Base-by-base conservation (phyloP, 2,797 vertebrate species). In the Varecia variegata region DNA sequence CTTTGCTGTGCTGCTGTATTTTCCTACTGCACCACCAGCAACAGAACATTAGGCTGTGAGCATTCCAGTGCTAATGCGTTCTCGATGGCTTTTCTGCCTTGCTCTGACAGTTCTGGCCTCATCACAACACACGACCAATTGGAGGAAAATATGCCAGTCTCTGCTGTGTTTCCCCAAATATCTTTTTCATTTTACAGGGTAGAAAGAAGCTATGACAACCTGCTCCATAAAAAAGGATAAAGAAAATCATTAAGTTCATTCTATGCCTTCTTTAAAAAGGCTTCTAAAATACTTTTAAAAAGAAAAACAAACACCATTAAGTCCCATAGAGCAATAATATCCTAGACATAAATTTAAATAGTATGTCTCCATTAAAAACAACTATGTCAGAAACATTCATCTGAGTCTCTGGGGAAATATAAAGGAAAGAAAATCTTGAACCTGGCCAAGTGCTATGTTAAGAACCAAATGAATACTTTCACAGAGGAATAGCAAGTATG, bases 161-260 rank as follows among this genome's bases (percentile, higher is more conserved):
- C 3, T 38, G 9, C 56, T 82, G 17, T 43, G 35, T 58, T 96
- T 93, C 32, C 58, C 15, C 76, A 94, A 80, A 90, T 43, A 74
- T 47, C 45, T 50, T 43, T 84, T 60, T 84, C 38, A 84, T 92
- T 94, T 95, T 89, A 7, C 43, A 76, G 25, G 35, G 40, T 62
- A 43, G 58, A 85, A 90, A 77, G 79, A 87, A 79, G 4, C 87
- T 73, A 9, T 91, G 52, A 50, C 79, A 76, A 83, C 18, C 27
- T 38, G 17, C 38, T 65, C 58, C 90, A 52, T 40, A 32, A 40
- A 95, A 81, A 79, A 68, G 25, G 70, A 93, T 70, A 87, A 96
- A 84, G 50, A 95, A 94, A 97, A 40, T 13, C 76, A 90, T 83
- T 83, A 81, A 81, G 35, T 94, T 84, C 50, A 90, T 52, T 25